Evolutionary conservation across 2,888 invertebrate species (phyloP).

Genomic region (Gymnosoma rotundatum): DNA sequence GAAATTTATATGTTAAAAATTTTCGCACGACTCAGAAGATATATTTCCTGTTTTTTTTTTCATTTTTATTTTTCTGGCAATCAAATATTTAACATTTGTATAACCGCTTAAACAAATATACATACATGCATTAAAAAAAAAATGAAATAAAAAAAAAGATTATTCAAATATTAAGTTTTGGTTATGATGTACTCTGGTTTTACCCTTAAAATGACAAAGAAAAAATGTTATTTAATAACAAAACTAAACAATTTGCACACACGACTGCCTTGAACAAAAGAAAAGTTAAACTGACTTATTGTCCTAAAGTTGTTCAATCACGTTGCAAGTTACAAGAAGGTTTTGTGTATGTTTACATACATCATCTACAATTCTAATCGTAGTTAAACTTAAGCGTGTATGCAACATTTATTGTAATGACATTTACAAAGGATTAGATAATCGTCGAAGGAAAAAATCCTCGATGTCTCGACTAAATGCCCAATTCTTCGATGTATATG

Average conservation of each 20-base stretch:
- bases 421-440: slow-evolving; percentile 66
- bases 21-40: too few relatives aligned
- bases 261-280: slow-evolving; percentile 45
- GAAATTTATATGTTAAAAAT: too few relatives aligned
- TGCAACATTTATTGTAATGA: slow-evolving; percentile 65
- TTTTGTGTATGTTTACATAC: slow-evolving; percentile 15
- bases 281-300: slow-evolving; percentile 1
- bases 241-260: slow-evolving; percentile 66
- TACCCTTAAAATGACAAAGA: slow-evolving; percentile 31
- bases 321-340: slow-evolving; percentile 51
- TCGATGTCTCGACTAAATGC: background rate
- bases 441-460: slow-evolving; percentile 23
- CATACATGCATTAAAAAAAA: slow-evolving; percentile 18
- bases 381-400: slow-evolving; percentile 52
- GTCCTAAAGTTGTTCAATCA: slow-evolving; percentile 27
- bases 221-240: slow-evolving; percentile 53
- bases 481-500: background rate
- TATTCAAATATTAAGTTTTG: too few relatives aligned
- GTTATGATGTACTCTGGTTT: background rate
- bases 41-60: too few relatives aligned
- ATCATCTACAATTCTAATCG: slow-evolving; percentile 31
- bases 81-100: slow-evolving; percentile 47
- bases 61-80: too few relatives aligned
- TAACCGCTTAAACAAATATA: slow-evolving; percentile 51
- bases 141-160: too few relatives aligned